Evolutionary conservation across 2,888 invertebrate genomes (phyloP).

Genomic region (Alentia gelatinosa): DNA sequence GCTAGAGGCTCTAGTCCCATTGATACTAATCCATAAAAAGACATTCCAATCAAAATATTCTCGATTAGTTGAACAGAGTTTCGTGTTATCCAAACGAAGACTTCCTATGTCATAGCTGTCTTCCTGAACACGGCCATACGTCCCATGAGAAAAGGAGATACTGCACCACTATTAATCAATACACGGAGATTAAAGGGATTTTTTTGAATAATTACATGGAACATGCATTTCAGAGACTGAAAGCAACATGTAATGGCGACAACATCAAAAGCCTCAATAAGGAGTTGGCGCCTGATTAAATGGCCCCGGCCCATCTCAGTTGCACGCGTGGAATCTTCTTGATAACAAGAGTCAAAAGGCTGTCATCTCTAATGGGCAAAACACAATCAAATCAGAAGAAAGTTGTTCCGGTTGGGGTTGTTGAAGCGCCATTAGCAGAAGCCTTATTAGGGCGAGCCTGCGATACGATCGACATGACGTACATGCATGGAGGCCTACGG

Average conservation of each 20-base stretch:
- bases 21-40: no score
- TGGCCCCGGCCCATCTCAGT: not conserved
- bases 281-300: slow-evolving; percentile 18
- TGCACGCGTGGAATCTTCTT: not conserved
- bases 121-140: no score
- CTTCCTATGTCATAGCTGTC: no score
- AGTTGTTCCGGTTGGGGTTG: not conserved
- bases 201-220: not conserved
- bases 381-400: slow-evolving; percentile 40
- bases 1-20: no score
- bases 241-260: not conserved
- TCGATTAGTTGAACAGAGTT: no score
- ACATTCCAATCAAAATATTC: no score
- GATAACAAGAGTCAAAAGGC: slow-evolving; percentile 41
- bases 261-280: not conserved
- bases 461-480: slow-evolving; percentile 6
- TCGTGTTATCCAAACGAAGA: no score
- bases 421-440: not conserved
- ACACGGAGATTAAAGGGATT: not conserved
- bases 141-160: no score
- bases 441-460: not conserved
- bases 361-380: slow-evolving; percentile 36
- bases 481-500: not conserved
- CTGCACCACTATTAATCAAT: no score
- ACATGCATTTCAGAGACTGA: not conserved